Percentiles rank a stretch among this genome's conserved stretches.
phyloP scores from a whole-genome alignment of 1,140 invertebrate species.

The Theocolax elegans region DNA sequence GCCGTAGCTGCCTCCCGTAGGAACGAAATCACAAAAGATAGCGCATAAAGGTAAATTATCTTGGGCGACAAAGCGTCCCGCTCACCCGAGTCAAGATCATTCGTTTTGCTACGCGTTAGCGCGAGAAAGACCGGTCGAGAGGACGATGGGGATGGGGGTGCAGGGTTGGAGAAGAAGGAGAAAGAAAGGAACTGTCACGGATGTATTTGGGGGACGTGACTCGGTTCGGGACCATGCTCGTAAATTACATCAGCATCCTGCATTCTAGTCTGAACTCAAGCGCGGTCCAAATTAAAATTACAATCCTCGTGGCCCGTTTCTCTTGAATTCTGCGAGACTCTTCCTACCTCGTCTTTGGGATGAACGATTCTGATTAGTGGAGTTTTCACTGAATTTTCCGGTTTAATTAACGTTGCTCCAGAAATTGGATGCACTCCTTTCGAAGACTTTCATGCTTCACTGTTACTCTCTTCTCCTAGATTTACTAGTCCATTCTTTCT shows the following conservation, averaged over 20 bases:
- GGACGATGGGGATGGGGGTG: too few relatives aligned
- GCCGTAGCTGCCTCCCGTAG: too few relatives aligned
- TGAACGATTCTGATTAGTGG: neutral
- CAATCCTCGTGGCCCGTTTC: conserved; percentile 6
- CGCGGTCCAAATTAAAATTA: conserved; percentile 29
- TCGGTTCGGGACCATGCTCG: neutral
- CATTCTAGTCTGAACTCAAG: neutral
- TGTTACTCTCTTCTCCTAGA: too few relatives aligned
- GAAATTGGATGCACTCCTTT: too few relatives aligned
- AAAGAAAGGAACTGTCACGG: conserved; percentile 2
- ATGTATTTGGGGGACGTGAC: conserved; percentile 27
- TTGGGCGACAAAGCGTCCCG: neutral
- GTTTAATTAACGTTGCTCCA: conserved; percentile 7
- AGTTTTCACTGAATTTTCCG: neutral
- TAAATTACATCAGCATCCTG: conserved; percentile 25
- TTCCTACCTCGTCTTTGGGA: too few relatives aligned
- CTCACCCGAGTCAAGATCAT: neutral
- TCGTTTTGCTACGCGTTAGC: conserved; percentile 8
- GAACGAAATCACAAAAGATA: conserved; percentile 13
- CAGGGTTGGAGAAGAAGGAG: neutral
- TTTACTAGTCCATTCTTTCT: too few relatives aligned
- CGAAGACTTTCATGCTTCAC: too few relatives aligned
- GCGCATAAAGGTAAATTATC: conserved; percentile 25
- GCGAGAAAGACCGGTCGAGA: too few relatives aligned
- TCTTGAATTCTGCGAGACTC: neutral